These are phyloP conservation scores for Fregetta grallaria DNA, from an alignment of 2,113 vertebrate species.

Conservation along the genomic window DNA sequence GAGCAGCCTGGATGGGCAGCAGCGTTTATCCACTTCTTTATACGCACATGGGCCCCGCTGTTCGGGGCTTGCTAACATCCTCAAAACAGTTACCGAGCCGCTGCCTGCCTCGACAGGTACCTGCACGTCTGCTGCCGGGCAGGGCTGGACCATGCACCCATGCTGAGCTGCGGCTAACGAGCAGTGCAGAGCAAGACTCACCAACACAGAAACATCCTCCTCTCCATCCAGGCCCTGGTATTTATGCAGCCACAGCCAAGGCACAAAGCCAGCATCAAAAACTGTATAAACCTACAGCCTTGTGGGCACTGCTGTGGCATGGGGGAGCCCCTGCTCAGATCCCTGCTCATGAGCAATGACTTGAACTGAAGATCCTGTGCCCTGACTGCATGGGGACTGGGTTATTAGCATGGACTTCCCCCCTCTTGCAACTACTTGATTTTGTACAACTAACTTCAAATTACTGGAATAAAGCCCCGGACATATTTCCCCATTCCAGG, in stretches of 20 bases:
- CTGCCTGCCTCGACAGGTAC: accelerated
- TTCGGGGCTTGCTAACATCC: accelerated
- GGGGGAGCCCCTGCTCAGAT: background rate
- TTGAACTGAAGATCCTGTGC: background rate
- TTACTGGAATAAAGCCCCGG: background rate
- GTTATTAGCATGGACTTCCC: background rate
- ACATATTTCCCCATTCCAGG: background rate
- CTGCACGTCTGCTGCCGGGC: accelerated
- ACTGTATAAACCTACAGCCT: background rate
- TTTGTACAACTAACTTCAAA: background rate
- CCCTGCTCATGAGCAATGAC: background rate
- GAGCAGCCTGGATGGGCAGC: background rate
- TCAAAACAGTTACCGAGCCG: accelerated
- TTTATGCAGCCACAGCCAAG: background rate
- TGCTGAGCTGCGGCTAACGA: accelerated
- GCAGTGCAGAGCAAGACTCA: background rate
- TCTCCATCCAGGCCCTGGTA: background rate
- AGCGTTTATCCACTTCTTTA: accelerated
- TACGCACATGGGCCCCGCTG: accelerated
- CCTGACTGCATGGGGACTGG: accelerated
- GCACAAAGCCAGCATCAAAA: background rate
- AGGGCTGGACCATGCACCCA: background rate
- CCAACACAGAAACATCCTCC: background rate
- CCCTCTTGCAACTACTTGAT: background rate
- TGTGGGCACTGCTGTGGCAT: accelerated